phyloP scores from a whole-genome alignment of 2,797 vertebrate genomes.

The Galago senegalensis region DNA sequence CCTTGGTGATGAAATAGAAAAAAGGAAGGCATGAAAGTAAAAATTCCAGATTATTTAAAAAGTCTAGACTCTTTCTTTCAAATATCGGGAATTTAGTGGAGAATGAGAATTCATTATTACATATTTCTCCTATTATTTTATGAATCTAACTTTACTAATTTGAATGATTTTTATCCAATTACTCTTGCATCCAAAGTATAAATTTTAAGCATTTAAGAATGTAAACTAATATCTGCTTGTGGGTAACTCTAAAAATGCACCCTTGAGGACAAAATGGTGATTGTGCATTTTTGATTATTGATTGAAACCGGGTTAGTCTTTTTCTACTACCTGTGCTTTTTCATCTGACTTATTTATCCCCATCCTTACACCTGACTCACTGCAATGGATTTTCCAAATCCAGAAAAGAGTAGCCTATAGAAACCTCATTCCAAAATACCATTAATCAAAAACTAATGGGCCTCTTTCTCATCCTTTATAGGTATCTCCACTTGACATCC shows the following conservation, averaged over 20 bases:
- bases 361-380: background rate
- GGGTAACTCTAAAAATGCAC: background rate
- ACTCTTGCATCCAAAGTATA: background rate
- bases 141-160: background rate
- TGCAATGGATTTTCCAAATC: background rate
- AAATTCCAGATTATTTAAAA: conserved; percentile 16
- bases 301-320: background rate
- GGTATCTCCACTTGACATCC: background rate
- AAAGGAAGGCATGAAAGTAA: conserved; percentile 57
- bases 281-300: background rate
- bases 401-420: background rate
- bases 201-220: background rate
- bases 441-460: background rate
- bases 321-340: background rate
- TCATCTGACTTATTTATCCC: background rate
- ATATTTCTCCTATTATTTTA: background rate
- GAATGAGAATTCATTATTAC: background rate
- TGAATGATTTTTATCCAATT: background rate
- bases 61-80: background rate
- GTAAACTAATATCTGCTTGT: background rate
- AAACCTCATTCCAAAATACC: background rate
- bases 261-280: background rate
- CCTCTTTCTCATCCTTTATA: background rate
- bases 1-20: conserved; percentile 65
- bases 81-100: background rate